A percentile compares a stretch with the other conserved stretches of the same genome.
Conservation (phyloP, 2,113 vertebrate species). For the Takifugu flavidus region DNA sequence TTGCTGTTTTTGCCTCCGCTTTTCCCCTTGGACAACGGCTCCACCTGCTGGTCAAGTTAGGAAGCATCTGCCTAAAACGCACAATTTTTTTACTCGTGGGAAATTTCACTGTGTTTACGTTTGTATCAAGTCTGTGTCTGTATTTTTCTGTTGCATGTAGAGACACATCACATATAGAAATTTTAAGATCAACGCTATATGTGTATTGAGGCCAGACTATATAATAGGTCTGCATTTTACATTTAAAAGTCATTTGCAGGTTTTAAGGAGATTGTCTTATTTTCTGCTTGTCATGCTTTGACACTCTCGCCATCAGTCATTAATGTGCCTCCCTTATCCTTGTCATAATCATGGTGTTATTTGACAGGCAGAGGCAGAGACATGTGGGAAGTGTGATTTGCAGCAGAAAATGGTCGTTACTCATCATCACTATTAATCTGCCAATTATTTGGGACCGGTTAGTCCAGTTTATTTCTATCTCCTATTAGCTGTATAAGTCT, state of each 20-base stretch:
- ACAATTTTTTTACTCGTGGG: not conserved
- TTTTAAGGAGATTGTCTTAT: not conserved
- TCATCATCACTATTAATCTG: too few species aligned
- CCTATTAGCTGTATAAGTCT: not conserved
- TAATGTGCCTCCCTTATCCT: too few species aligned
- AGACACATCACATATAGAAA: too few species aligned
- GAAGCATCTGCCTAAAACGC: not conserved
- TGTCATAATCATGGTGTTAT: too few species aligned
- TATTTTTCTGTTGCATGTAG: not conserved
- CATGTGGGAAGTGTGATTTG: too few species aligned
- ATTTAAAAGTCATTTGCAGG: not conserved
- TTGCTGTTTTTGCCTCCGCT: constrained; percentile 3
- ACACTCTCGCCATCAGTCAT: too few species aligned
- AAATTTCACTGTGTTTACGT: not conserved
- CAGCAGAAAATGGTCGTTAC: too few species aligned
- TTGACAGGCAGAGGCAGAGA: too few species aligned
- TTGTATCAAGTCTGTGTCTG: constrained; percentile 6
- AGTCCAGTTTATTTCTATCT: too few species aligned
- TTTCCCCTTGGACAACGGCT: constrained; percentile 51
- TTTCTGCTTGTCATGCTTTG: not conserved
- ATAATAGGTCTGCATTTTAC: not conserved
- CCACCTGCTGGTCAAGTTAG: constrained; percentile 58
- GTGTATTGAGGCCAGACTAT: not conserved
- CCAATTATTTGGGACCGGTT: too few species aligned
- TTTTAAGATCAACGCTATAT: too few species aligned